Conservation (phyloP, 2,113 vertebrate species). For the Cinclus cinclus region DNA sequence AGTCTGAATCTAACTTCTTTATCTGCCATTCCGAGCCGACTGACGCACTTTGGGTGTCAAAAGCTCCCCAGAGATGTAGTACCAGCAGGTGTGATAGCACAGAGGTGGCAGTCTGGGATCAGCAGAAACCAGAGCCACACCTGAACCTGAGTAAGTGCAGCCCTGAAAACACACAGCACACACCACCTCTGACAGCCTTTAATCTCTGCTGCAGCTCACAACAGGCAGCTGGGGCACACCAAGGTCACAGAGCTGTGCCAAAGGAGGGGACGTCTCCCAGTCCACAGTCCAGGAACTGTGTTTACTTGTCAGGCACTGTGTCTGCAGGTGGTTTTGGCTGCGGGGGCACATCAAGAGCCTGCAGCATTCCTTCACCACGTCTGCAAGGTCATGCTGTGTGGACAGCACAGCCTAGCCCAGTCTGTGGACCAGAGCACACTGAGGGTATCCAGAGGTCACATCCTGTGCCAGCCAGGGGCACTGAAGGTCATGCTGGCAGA, state of each 20-base stretch:
- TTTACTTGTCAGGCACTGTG: background rate
- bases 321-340: accelerated
- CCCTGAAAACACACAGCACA: background rate
- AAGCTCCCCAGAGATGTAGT: background rate
- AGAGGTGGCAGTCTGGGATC: background rate
- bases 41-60: background rate
- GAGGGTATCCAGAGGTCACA: background rate
- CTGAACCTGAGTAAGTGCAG: background rate
- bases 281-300: background rate
- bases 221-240: background rate
- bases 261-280: background rate
- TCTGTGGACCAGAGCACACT: background rate
- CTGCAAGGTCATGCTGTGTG: background rate
- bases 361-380: background rate
- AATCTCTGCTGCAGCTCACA: background rate
- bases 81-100: background rate
- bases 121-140: background rate
- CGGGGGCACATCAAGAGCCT: accelerated
- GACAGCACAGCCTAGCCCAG: background rate
- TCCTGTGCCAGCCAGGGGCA: background rate
- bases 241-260: background rate
- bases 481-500: background rate
- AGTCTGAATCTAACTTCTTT: background rate
- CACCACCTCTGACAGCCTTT: background rate
- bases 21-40: background rate